phyloP scores from a whole-genome alignment of 2,113 vertebrate species.

The Psettodes erumei region DNA sequence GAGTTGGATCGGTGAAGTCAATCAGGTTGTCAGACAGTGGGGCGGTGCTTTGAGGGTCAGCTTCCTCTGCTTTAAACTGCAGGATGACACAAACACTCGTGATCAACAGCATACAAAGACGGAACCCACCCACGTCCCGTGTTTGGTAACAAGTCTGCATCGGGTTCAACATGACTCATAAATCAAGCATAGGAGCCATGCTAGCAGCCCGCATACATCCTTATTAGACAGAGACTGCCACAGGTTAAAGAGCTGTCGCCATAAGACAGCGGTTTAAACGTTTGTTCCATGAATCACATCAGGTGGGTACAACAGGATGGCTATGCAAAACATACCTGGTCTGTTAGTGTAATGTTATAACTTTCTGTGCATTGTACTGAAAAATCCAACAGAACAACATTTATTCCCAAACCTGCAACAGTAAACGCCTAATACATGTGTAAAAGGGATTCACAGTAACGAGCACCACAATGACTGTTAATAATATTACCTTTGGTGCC shows the following conservation, averaged over 20 bases:
- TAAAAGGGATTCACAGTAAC: background rate
- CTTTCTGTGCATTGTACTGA: background rate
- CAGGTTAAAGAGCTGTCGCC: background rate
- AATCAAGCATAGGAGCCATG: background rate
- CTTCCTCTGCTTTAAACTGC: constrained; percentile 87
- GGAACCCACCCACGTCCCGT: accelerated
- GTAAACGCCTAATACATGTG: background rate
- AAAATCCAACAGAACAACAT: background rate
- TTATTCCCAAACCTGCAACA: background rate
- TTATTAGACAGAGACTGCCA: background rate
- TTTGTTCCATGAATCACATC: background rate
- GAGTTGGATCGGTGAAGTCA: constrained; percentile 89
- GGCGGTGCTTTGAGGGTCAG: constrained; percentile 78
- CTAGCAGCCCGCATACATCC: background rate
- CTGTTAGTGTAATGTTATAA: background rate
- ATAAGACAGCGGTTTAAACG: background rate
- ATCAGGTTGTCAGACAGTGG: constrained; percentile 91
- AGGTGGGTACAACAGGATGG: background rate
- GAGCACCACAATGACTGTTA: background rate
- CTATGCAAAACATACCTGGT: background rate
- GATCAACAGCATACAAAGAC: background rate
- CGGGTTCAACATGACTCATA: background rate
- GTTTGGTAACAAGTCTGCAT: background rate
- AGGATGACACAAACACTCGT: background rate
- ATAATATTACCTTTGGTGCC: constrained; percentile 61